These are phyloP conservation scores for Drosophila kokeensis DNA, from an alignment of 2,888 invertebrate genomes.

Conservation along the genomic window DNA sequence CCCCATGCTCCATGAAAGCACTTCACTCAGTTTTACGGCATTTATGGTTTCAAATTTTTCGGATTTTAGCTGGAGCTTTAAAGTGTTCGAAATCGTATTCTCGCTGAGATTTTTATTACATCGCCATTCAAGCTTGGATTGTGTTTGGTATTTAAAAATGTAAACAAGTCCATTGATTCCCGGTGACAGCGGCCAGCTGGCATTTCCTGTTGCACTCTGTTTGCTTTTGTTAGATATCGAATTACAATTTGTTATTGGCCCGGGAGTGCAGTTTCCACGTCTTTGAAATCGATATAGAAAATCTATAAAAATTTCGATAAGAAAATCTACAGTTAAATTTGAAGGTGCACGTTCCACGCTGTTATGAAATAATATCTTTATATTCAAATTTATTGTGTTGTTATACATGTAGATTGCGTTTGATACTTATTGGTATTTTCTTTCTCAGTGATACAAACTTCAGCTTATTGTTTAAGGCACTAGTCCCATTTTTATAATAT, in stretches of 20 bases:
- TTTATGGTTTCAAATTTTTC: constrained; percentile 56
- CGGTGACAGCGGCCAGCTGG: neutral
- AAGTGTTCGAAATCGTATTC: constrained; percentile 71
- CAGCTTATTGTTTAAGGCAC: neutral
- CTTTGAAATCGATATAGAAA: constrained; percentile 18
- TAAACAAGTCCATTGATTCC: constrained; percentile 64
- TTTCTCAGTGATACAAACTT: neutral
- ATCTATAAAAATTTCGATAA: neutral
- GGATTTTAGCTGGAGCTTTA: constrained; percentile 13
- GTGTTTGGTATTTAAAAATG: constrained; percentile 60
- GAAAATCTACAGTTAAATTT: neutral
- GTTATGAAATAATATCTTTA: neutral
- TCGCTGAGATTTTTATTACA: constrained; percentile 57
- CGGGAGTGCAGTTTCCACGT: constrained; percentile 35
- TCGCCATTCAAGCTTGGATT: constrained; percentile 27
- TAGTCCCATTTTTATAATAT: neutral
- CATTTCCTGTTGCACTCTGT: constrained; percentile 16
- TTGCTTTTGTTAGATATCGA: constrained; percentile 49
- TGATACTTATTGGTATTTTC: neutral
- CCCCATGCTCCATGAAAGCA: constrained; percentile 34
- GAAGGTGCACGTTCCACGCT: neutral
- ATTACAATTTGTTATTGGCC: constrained; percentile 56
- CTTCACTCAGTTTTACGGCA: constrained; percentile 53
- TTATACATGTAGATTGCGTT: neutral
- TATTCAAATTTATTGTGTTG: neutral